Conservation (phyloP, 1,140 invertebrate genomes). For the Aphelinus certus region DNA sequence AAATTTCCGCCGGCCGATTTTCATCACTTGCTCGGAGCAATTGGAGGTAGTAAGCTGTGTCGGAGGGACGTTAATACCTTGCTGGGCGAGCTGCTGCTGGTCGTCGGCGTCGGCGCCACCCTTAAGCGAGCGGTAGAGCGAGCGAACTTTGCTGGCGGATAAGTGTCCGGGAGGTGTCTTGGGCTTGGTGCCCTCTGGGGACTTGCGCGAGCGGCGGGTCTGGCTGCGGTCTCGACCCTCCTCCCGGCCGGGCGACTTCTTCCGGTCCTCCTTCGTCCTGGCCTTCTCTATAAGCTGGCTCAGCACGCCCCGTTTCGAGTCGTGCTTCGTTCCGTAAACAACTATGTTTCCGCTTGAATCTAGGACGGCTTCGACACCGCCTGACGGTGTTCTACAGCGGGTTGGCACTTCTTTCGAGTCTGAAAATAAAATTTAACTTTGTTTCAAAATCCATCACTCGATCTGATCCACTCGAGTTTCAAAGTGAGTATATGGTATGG, state of each 20-base stretch:
- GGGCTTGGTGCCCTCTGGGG: constrained; percentile 63
- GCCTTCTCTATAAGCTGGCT: constrained; percentile 70
- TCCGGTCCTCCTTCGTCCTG: constrained; percentile 66
- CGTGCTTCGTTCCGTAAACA: constrained; percentile 56
- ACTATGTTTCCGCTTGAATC: constrained; percentile 63
- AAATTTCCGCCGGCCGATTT: too few species aligned
- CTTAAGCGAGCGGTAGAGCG: constrained; percentile 58
- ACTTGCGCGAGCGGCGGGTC: constrained; percentile 61
- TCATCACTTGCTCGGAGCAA: too few species aligned
- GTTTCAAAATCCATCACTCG: too few species aligned
- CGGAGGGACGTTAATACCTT: constrained; percentile 25
- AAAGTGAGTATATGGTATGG: too few species aligned
- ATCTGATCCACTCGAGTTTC: too few species aligned
- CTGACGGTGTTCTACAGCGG: constrained; percentile 58
- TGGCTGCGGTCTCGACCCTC: constrained; percentile 59
- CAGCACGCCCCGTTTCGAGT: constrained; percentile 64
- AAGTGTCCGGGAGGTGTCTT: constrained; percentile 61
- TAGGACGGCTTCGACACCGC: constrained; percentile 55
- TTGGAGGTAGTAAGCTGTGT: too few species aligned
- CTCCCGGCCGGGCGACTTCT: constrained; percentile 64
- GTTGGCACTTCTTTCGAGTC: constrained; percentile 61
- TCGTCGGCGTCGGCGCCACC: constrained; percentile 38
- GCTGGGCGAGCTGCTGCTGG: constrained; percentile 50
- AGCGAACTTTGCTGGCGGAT: constrained; percentile 59
- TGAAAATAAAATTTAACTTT: constrained; percentile 24